Conservation (phyloP, 2,797 vertebrate species). For the Oreortyx pictus region DNA sequence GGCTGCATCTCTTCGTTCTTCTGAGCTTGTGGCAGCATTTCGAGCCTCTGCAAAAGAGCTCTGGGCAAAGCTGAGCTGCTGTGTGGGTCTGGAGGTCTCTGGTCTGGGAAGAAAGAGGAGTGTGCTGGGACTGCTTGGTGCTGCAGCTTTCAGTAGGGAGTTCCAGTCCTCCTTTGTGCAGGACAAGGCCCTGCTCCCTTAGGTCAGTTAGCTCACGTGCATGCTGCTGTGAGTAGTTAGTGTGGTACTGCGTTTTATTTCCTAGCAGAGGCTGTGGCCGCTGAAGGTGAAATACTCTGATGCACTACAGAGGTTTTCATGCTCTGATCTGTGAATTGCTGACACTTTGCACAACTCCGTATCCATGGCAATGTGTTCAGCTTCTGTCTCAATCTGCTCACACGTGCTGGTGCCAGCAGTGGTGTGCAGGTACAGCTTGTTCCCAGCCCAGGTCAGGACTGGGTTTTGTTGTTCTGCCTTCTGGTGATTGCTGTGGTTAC, state of each 20-base stretch:
- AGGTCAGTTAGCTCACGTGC: background rate
- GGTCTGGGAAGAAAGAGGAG: background rate
- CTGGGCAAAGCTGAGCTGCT: background rate
- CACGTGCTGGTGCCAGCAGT: background rate
- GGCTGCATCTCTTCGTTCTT: background rate
- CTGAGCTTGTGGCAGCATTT: background rate
- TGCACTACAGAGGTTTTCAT: background rate
- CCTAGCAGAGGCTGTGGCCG: background rate
- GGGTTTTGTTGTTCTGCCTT: background rate
- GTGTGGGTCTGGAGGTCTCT: background rate
- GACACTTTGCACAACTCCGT: background rate
- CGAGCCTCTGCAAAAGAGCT: background rate
- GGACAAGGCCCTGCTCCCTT: background rate
- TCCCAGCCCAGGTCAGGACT: background rate
- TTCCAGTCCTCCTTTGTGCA: background rate
- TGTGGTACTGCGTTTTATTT: fast-evolving
- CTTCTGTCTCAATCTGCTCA: conserved; percentile 1
- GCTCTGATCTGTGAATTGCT: conserved; percentile 14
- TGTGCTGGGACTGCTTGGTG: too few relatives aligned
- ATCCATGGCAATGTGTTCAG: conserved; percentile 32
- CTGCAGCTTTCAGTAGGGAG: background rate
- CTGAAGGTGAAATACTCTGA: background rate
- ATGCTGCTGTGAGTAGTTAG: background rate
- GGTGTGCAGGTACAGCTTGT: background rate
- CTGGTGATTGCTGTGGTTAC: fast-evolving